Conservation (phyloP, 2,797 vertebrate species). For the Poecilia velifera region DNA sequence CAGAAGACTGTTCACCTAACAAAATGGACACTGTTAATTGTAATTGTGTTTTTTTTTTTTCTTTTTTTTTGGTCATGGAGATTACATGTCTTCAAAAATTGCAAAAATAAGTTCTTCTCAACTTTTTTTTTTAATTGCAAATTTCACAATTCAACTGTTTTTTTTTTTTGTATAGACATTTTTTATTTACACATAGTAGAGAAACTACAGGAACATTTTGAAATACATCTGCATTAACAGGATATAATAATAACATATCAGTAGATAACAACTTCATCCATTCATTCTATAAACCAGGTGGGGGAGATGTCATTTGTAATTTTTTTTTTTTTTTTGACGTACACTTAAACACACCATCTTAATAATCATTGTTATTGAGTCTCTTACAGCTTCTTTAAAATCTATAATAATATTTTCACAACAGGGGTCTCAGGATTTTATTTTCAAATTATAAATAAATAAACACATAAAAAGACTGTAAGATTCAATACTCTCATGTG, state of each 20-base stretch:
- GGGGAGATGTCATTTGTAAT: constrained; percentile 35
- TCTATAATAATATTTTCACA: constrained; percentile 68
- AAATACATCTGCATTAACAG: constrained; percentile 96
- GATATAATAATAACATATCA: constrained; percentile 75
- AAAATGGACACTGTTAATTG: background rate
- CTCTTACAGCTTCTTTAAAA: constrained; percentile 47
- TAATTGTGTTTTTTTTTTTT: background rate
- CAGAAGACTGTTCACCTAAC: background rate
- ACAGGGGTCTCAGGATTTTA: constrained; percentile 39
- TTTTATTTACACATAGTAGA: constrained; percentile 95
- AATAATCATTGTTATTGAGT: constrained; percentile 20
- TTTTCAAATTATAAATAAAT: constrained; percentile 63
- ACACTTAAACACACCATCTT: constrained; percentile 43
- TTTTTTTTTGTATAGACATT: constrained; percentile 83
- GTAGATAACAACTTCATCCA: constrained; percentile 79
- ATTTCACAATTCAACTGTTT: constrained; percentile 6
- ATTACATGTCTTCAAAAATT: background rate
- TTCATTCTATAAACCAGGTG: constrained; percentile 82
- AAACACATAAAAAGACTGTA: constrained; percentile 57
- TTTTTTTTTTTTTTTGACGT: constrained; percentile 39
- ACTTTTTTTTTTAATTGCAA: background rate
- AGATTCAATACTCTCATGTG: constrained; percentile 49
- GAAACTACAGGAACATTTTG: constrained; percentile 98
- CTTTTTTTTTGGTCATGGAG: background rate
- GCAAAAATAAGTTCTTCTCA: background rate